These are phyloP conservation scores for Lemur catta DNA, from an alignment of 2,797 vertebrate genomes.

Conservation along the genomic window DNA sequence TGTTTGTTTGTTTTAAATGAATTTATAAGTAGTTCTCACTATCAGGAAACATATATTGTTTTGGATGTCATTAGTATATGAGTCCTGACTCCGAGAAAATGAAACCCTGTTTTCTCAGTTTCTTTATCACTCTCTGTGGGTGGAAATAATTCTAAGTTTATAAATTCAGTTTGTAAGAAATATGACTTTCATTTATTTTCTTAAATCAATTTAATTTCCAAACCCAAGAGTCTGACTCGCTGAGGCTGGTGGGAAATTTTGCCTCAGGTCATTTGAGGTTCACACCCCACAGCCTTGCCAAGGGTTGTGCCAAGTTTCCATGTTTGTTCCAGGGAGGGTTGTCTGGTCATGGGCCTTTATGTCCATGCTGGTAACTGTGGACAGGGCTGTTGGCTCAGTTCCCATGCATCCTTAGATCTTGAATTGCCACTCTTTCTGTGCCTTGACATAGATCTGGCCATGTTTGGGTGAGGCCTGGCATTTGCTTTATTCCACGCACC, in stretches of 20 bases:
- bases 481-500: background rate
- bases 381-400: background rate
- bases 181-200: background rate
- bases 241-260: background rate
- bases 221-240: background rate
- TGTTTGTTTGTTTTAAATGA: background rate
- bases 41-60: background rate
- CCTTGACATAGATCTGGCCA: background rate
- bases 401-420: background rate
- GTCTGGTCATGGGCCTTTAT: background rate
- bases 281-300: background rate
- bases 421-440: background rate
- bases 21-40: background rate
- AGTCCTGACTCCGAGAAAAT: background rate
- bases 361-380: background rate
- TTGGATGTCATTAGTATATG: background rate
- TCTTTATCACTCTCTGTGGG: background rate
- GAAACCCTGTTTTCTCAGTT: background rate
- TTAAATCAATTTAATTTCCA: background rate
- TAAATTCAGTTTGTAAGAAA: background rate
- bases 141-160: background rate
- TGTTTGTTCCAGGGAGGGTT: background rate
- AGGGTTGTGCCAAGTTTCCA: background rate
- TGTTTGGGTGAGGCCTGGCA: background rate
- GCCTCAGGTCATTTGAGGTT: background rate